Conservation (phyloP, 2,888 invertebrate genomes). For the Lottia gigantea region DNA sequence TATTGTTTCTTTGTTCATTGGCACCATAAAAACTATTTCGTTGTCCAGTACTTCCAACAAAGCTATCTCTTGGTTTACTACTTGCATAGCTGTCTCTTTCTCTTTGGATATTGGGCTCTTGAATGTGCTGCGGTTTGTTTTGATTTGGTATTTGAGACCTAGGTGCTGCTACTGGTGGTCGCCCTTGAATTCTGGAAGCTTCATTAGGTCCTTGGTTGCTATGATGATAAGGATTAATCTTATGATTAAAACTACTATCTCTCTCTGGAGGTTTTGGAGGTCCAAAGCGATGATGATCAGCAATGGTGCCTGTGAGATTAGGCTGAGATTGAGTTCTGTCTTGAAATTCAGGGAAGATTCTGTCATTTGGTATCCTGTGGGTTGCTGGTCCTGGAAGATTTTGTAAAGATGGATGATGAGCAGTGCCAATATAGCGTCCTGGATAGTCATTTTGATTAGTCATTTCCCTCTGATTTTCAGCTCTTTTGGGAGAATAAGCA, state of each 20-base stretch:
- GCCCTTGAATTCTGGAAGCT: not conserved
- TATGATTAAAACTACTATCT: not conserved
- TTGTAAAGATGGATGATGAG: slow-evolving; percentile 7
- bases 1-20: not conserved
- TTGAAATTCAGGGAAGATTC: slow-evolving; percentile 4
- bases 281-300: slow-evolving; percentile 3
- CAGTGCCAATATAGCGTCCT: not conserved
- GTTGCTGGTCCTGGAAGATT: not conserved
- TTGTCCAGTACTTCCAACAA: not conserved
- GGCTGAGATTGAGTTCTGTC: slow-evolving; percentile 7
- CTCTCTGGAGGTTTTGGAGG: slow-evolving; percentile 11
- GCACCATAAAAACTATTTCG: not conserved
- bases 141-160: not conserved
- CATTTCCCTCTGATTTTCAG: not conserved
- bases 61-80: slow-evolving; percentile 8
- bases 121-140: not conserved
- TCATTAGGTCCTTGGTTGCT: not conserved
- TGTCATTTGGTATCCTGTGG: not conserved
- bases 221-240: not conserved
- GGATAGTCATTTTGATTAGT: not conserved
- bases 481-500: slow-evolving; percentile 10
- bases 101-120: not conserved
- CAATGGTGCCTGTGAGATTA: not conserved
- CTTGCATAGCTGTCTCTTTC: slow-evolving; percentile 10
- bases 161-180: not conserved